A percentile compares a stretch with the other conserved stretches of the same genome.
phyloP scores from a whole-genome alignment of 2,888 invertebrate genomes.

The Diloba caeruleocephala region DNA sequence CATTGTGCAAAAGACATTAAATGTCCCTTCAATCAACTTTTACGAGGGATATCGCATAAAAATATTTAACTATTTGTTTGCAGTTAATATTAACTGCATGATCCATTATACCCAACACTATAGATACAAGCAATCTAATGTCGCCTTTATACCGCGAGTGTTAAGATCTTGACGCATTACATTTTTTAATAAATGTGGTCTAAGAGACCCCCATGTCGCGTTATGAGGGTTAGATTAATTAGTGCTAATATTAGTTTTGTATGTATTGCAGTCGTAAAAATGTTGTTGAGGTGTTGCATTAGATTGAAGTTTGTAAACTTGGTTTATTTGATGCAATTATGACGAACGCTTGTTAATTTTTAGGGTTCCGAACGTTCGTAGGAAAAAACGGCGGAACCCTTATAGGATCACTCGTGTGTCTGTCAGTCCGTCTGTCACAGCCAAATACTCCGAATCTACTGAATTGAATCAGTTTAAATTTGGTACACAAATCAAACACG shows the following conservation, averaged over 20 bases:
- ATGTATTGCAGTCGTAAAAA: conserved; percentile 60
- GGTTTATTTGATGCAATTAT: too few species aligned
- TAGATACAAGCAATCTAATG: conserved; percentile 50
- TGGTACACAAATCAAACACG: too few species aligned
- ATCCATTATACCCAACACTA: conserved; percentile 49
- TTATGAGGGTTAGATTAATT: conserved; percentile 71
- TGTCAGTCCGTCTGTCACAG: too few species aligned
- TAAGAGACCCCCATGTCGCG: conserved; percentile 43
- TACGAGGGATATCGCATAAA: conserved; percentile 85
- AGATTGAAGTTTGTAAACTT: conserved; percentile 11
- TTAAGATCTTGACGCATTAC: conserved; percentile 39
- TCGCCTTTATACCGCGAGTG: conserved; percentile 46
- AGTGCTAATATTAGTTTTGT: conserved; percentile 70
- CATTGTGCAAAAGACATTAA: conserved; percentile 74
- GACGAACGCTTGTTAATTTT: too few species aligned
- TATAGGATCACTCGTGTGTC: too few species aligned
- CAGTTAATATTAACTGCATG: conserved; percentile 82
- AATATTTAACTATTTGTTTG: conserved; percentile 88
- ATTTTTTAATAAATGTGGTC: conserved; percentile 38
- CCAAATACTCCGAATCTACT: too few species aligned
- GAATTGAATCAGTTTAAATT: too few species aligned
- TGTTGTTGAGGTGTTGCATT: conserved; percentile 22
- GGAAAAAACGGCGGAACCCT: too few species aligned
- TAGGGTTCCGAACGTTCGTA: too few species aligned
- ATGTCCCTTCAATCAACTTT: conserved; percentile 84